phyloP scores from a whole-genome alignment of 30 jellyfish, hydroid and myxozoan genomes.

The Pseudorhiza aurosa region DNA sequence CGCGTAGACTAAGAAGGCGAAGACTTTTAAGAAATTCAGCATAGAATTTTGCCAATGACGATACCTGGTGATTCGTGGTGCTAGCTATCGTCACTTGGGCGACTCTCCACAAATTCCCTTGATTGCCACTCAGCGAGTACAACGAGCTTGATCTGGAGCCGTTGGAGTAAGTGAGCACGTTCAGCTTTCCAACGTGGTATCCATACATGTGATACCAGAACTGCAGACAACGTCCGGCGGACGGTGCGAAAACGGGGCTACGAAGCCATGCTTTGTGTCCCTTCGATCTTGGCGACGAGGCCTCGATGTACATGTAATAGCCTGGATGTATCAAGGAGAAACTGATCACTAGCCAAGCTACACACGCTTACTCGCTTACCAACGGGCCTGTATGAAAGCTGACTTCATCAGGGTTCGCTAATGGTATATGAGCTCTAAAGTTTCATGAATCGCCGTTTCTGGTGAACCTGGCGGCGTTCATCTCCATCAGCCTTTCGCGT shows the following conservation, averaged over 20 bases:
- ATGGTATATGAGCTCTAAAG: too few species aligned
- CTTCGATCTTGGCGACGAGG: slow-evolving; percentile 81
- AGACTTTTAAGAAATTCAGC: too few species aligned
- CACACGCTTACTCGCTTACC: too few species aligned
- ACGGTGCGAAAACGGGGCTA: slow-evolving; percentile 72
- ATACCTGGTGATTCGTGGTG: slow-evolving; percentile 79
- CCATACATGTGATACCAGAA: slow-evolving; percentile 99
- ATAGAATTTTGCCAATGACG: too few species aligned
- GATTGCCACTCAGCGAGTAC: slow-evolving; percentile 84
- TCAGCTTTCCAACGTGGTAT: slow-evolving; percentile 70
- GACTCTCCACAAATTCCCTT: slow-evolving; percentile 88
- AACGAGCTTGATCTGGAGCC: slow-evolving; percentile 85
- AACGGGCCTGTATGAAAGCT: too few species aligned
- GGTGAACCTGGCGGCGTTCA: too few species aligned
- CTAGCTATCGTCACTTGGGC: slow-evolving; percentile 91
- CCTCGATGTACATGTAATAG: slow-evolving; percentile 88
- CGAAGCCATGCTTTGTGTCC: slow-evolving; percentile 98
- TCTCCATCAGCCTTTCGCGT: too few species aligned
- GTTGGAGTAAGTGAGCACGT: slow-evolving; percentile 73
- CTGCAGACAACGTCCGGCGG: slow-evolving; percentile 92
- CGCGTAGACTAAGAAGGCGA: too few species aligned
- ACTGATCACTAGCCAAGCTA: too few species aligned
- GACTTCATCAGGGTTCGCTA: too few species aligned
- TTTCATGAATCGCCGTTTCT: too few species aligned
- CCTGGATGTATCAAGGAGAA: too few species aligned